phyloP scores from a whole-genome alignment of 2,797 vertebrate genomes.

The Avahi laniger region DNA sequence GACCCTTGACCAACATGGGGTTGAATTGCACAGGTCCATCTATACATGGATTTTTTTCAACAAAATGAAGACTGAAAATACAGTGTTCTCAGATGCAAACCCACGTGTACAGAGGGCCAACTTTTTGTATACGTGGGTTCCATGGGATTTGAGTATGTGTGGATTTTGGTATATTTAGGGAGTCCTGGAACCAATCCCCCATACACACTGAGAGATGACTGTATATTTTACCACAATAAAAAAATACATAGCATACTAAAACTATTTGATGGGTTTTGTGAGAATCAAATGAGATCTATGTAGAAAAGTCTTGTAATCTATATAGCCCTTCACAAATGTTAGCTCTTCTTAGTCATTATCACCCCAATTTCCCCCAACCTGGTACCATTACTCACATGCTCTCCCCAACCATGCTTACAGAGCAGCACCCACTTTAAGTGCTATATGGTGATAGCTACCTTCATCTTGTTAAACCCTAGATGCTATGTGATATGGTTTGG shows the following conservation, averaged over 20 bases:
- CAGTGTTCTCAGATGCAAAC: too few species aligned
- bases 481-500: slow-evolving; percentile 54
- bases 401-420: slow-evolving; percentile 89
- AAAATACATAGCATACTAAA: background rate
- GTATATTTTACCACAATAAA: background rate
- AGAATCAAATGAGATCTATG: slow-evolving; percentile 1
- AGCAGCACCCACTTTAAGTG: slow-evolving; percentile 89
- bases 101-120: too few species aligned
- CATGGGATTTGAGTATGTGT: too few species aligned
- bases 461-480: slow-evolving; percentile 86
- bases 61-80: too few species aligned
- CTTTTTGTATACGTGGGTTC: too few species aligned
- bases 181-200: too few species aligned
- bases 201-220: too few species aligned
- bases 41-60: too few species aligned
- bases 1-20: too few species aligned
- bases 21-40: too few species aligned
- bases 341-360: fast-evolving
- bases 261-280: background rate
- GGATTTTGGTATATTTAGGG: too few species aligned
- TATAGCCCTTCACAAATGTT: background rate
- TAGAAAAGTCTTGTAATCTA: background rate
- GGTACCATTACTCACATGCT: slow-evolving; percentile 91
- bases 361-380: slow-evolving; percentile 80
- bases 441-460: slow-evolving; percentile 85